Conservation (phyloP, 2,797 vertebrate species). For the Chromis chromis region DNA sequence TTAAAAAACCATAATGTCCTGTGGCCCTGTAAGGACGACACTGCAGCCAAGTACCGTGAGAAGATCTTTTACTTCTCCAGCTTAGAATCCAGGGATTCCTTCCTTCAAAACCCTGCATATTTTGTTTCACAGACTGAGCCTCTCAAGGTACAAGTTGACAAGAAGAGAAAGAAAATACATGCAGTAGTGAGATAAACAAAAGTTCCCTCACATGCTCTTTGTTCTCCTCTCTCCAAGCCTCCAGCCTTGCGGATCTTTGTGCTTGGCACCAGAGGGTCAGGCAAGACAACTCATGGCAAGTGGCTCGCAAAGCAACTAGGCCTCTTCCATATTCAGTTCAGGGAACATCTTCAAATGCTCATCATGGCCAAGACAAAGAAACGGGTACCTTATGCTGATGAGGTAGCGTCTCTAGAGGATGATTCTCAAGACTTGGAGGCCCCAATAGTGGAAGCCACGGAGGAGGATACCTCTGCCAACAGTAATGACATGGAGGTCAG, state of each 20-base stretch:
- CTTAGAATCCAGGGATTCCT: slow-evolving; percentile 85
- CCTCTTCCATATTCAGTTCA: slow-evolving; percentile 95
- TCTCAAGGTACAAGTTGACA: slow-evolving; percentile 85
- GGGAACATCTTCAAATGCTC: slow-evolving; percentile 91
- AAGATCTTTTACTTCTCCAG: slow-evolving; percentile 91
- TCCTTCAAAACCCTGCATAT: slow-evolving; percentile 87
- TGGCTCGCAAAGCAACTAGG: slow-evolving; percentile 89
- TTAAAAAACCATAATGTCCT: slow-evolving; percentile 89
- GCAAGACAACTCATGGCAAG: slow-evolving; percentile 88
- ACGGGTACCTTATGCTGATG: slow-evolving; percentile 80
- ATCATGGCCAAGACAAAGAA: slow-evolving; percentile 88
- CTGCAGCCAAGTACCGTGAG: slow-evolving; percentile 90
- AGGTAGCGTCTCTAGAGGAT: slow-evolving; percentile 79
- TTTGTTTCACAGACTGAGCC: slow-evolving; percentile 85
- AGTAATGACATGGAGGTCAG: slow-evolving; percentile 49
- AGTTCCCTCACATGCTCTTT: not conserved
- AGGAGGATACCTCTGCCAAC: slow-evolving; percentile 20
- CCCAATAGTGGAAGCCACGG: slow-evolving; percentile 53
- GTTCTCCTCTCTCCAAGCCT: slow-evolving; percentile 79
- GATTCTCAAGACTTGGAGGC: slow-evolving; percentile 62
- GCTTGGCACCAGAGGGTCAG: slow-evolving; percentile 89
- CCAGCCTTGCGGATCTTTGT: slow-evolving; percentile 90
- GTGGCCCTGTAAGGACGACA: slow-evolving; percentile 82
- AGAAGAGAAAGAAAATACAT: not conserved
- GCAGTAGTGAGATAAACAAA: not conserved